Conservation (phyloP, 2,113 vertebrate genomes). For the Falco punctatus region DNA sequence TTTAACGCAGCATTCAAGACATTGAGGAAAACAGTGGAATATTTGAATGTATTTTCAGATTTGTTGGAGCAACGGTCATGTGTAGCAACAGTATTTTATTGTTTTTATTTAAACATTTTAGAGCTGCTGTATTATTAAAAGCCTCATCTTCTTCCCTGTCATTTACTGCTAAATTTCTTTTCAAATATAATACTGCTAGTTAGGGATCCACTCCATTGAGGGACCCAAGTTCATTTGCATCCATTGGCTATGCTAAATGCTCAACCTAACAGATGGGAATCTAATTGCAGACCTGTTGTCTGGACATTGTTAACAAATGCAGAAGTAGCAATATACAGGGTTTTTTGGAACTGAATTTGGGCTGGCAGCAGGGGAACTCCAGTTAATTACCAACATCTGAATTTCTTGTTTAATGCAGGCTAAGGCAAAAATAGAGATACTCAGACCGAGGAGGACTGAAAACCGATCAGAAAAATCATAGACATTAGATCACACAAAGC, state of each 20-base stretch:
- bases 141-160: not conserved
- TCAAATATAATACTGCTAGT: constrained; percentile 1
- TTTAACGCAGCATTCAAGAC: not conserved
- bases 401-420: constrained; percentile 75
- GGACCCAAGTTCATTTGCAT: constrained; percentile 66
- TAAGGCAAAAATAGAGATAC: constrained; percentile 36
- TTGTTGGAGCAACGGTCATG: not conserved
- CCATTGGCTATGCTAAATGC: constrained; percentile 62
- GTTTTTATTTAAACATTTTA: not conserved
- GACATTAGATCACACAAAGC: not conserved
- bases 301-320: constrained; percentile 80
- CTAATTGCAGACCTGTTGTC: constrained; percentile 82
- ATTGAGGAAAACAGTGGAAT: not conserved
- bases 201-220: constrained; percentile 48
- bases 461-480: not conserved
- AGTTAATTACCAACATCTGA: constrained; percentile 86
- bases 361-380: constrained; percentile 78
- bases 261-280: constrained; percentile 77
- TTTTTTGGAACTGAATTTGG: constrained; percentile 75
- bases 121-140: not conserved
- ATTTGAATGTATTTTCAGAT: not conserved
- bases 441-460: not conserved
- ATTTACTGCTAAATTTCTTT: constrained; percentile 12
- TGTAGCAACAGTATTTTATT: not conserved
- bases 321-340: constrained; percentile 75